Evolutionary conservation across 2,888 invertebrate genomes (phyloP), one percentile per base, ranked within the genome.

Genomic region (Sturmia bella): DNA sequence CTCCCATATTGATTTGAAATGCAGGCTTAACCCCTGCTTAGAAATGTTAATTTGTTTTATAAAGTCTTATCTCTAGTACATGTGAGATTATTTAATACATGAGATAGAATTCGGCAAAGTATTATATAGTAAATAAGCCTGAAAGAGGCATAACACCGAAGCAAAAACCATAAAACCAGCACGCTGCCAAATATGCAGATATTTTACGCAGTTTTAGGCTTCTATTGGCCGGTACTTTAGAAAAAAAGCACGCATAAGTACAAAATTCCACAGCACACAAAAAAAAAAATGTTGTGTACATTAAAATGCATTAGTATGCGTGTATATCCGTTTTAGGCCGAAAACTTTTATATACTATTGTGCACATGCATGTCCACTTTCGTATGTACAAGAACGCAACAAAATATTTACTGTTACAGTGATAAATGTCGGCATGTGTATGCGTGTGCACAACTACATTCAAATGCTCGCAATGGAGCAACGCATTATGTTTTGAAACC

Each of bases 201-300:
- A 57, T 50, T 76, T 48, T 56, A 82, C 59, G 54, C 64, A 78
- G 64, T 70, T 74, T 78, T 70, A 70, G 82, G 41, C 41, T 82
- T 50, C 52, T 64, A 78, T 78, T 82, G 78, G 82, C 78, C 39
- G 69, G 74, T 39, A 41, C 37, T 63, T 48, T 15, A 54, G n/a
- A 59, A 70, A 69, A 66, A 72, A 64, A 61, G n/a, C 45, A 76
- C 66, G 66, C 66, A 76, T 68, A 56, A 69, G 61, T 61, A 56
- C 54, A 15, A 63, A n/a, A 41, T n/a, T n/a, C n/a, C n/a, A n/a
- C n/a, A n/a, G n/a, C n/a, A n/a, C n/a, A 12, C 32, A 37, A 27
- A 63, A 66, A 63, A 32, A 37, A 9, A 54, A 37, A n/a, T 21
- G 24, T 48, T 41, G 37, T n/a, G 13, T 3, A 15, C 21, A 73